Base-by-base conservation (phyloP, 2,797 vertebrate species). In the Okamejei kenojei region DNA sequence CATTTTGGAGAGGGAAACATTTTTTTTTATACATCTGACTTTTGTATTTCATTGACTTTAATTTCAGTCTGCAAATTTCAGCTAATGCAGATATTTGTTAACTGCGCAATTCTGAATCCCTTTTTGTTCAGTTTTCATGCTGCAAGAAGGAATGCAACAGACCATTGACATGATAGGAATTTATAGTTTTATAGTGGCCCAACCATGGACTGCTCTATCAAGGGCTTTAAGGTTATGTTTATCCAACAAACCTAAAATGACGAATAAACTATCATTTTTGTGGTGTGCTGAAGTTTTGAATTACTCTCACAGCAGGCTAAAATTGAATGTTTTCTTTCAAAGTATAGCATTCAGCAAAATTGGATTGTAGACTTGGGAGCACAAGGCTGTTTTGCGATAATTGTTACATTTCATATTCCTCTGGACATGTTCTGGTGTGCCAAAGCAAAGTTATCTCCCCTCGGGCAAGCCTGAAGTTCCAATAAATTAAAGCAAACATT, bases 161-260 rank as follows among this genome's bases (percentile, higher is more conserved):
- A 38, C 13, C 38, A 23, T n/a, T 54, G 38, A 58, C 54, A 92
- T 92, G 90, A 8, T 58, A n/a, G 23, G 71, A 92, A 92, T 76
- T 92, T 35, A 91, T n/a, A 35, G 21, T 58, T 11, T 92, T 92
- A 58, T 74, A 38, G 23, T 54, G 71, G 38, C 45, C 15, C 71
- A 74, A 54, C 45, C 73, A 45, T 92, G 71, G 35, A 76, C 23
- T 73, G 38, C 13, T 54, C 90, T n/a, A 76, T 6, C 90, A 45
- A 92, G 71, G 71, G 26, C 90, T 76, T n/a, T 38, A 74, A 76
- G 71, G 90, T 92, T 92, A 92, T 92, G 19, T 58, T 92, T 92
- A n/a, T 6, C 5, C 26, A 92, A 54, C 71, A 74, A 92, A 92
- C 23, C 38, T 92, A 73, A 76, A 76, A 76, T 76, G 45, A 19